Conservation (phyloP, 2,797 vertebrate species). For the Eospalax fontanierii region DNA sequence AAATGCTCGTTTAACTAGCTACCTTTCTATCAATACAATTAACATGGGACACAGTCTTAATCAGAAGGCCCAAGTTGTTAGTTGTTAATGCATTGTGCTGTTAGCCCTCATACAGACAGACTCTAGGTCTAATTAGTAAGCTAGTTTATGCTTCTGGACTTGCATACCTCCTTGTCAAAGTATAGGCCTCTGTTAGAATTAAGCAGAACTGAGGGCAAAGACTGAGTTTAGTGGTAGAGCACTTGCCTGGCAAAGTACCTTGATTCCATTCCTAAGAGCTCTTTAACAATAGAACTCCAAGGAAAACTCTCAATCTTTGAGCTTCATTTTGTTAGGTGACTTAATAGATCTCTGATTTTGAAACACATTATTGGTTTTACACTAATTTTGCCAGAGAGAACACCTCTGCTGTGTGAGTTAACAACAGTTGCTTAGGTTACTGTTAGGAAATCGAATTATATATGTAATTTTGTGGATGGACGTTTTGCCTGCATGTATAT, state of each 20-base stretch:
- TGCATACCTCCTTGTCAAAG: background rate
- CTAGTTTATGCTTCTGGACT: background rate
- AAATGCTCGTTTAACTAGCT: background rate
- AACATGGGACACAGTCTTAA: background rate
- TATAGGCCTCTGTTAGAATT: constrained; percentile 15
- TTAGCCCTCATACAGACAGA: background rate
- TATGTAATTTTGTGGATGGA: background rate
- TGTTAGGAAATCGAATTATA: background rate
- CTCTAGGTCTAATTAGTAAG: background rate
- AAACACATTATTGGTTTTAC: background rate
- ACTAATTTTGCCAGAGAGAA: background rate
- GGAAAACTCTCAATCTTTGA: background rate
- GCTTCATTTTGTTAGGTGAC: background rate
- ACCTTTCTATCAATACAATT: background rate
- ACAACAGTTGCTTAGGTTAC: background rate
- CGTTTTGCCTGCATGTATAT: too few relatives aligned
- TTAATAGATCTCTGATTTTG: background rate
- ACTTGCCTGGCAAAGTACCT: background rate
- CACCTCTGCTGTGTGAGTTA: background rate
- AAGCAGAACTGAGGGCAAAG: background rate
- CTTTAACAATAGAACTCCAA: background rate
- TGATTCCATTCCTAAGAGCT: background rate
- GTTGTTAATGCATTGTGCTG: background rate
- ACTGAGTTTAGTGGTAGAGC: background rate
- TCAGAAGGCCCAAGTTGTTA: background rate